Percentiles rank a stretch among this genome's conserved stretches.
These are phyloP conservation scores for Mionectes olivaceus DNA, from an alignment of 2,797 vertebrate genomes.

Conservation along the genomic window DNA sequence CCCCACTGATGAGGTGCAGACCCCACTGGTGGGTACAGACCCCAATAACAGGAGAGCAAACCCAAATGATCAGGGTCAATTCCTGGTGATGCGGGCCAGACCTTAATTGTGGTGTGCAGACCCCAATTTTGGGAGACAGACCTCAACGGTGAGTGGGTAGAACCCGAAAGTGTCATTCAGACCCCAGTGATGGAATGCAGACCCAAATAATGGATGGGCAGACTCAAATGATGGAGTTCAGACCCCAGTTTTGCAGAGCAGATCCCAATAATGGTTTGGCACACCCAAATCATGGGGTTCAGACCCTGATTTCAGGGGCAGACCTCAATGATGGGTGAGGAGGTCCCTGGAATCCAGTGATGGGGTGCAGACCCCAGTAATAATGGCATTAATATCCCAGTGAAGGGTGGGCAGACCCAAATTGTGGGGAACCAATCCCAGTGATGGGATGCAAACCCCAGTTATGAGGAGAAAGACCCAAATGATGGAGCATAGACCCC, in stretches of 20 bases:
- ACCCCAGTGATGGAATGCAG: neutral
- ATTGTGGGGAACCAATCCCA: neutral
- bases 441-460: neutral
- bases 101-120: no score
- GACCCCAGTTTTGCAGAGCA: neutral
- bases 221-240: no score
- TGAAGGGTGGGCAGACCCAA: neutral
- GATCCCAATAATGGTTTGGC: neutral
- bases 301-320: no score
- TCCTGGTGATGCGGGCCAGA: no score
- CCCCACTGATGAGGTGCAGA: neutral
- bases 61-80: neutral
- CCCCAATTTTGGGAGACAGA: neutral
- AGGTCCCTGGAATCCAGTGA: neutral
- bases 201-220: neutral
- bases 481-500: no score
- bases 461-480: neutral
- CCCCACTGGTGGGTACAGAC: rapidly evolving
- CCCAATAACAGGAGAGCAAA: no score
- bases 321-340: neutral
- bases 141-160: neutral
- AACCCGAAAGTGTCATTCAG: no score
- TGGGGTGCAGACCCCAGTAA: neutral
- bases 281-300: no score
- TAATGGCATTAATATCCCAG: neutral